Base-by-base conservation (phyloP, 2,113 vertebrate genomes). In the Gadus macrocephalus region DNA sequence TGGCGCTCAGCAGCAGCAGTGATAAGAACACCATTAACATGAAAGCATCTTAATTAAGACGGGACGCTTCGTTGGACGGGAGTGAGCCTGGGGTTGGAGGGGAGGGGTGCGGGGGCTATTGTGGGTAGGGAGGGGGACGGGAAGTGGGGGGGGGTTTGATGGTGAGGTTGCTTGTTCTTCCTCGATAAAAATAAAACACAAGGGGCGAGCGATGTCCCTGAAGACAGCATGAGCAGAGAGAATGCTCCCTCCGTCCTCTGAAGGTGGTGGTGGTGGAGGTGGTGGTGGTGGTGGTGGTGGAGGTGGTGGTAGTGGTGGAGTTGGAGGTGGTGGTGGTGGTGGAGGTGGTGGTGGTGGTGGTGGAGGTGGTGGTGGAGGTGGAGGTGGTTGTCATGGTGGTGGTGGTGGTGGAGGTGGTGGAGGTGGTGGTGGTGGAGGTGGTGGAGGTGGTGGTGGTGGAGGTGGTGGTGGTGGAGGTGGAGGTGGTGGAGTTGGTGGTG, bases 31-130 rank as follows among this genome's bases (percentile, higher is more conserved):
- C 83, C 88, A 91, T 90, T 86, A 87, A 88, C 85, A 86, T 88
- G 81, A 85, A 83, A 88, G 80, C 69, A 87, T 90, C 87, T 85
- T 90, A 90, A 90, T 90, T 84, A 88, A 89, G 86, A 86, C 74
- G 84, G 83, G 86, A 86, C 81, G 83, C 84, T 82, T 80, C 80
- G 73, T 72, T 71, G 76, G 71, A 84, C 71, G 64, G 58, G 78
- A 76, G 83, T 78, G 81, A 88, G 81, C 69, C 35, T 60, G 75
- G 73, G 77, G 77, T 76, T 69, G 74, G 59, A 66, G 76, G 70
- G 61, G 17, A 3, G 25, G 12, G 53, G 53, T 55, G 67, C 19
- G 15, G 59, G 19, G 60, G 19, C 2, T 20, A 20, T 62, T 19
- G 19, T 15, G 20, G n/a, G 14, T 15, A 12, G 19, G 25, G n/a